Evolutionary conservation across 2,797 vertebrate species (phyloP), one percentile per base, ranked within the genome.

Genomic region (Muraenolepis orangiensis): DNA sequence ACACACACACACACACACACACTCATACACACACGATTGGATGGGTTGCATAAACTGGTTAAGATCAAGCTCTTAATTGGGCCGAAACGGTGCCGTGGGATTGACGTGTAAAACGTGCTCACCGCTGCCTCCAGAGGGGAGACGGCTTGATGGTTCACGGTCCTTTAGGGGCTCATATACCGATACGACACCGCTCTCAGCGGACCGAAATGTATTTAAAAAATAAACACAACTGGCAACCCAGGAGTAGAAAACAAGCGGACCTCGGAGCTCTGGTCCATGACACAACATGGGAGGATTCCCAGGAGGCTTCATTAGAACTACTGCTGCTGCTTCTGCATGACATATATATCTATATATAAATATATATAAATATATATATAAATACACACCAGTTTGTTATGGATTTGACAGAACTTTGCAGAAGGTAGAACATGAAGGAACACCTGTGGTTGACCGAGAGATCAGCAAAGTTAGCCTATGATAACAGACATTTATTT

Each of bases 41-140:
- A 87, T 87, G 79, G 75, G 84, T 85, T 91, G 86, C 83, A 79
- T 85, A 84, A 90, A 81, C 74, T 79, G 77, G 81, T 87, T 86
- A 77, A 80, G 80, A 76, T 80, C 79, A 61, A 20, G 74, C 73
- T 85, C 61, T 75, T 73, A 51, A 14, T 14, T 66, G 80, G 78
- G 80, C 74, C 70, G n/a, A 69, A 32, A 4, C 18, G n/a, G 72
- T 77, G 57, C 64, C 82, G 61, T 34, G 57, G 38, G 69, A 61
- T 57, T 74, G 34, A 16, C 32, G 51, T 26, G 36, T 69, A 71
- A 30, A 79, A 23, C 77, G 66, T 78, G 76, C 73, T 71, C 69
- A 51, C n/a, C 34, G 29, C 28, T 69, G 28, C 67, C 67, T 57
- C 20, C 1, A 0, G 46, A n/a, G n/a, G n/a, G n/a, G n/a, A n/a